Conservation (phyloP, 2,888 invertebrate species). For the Allolobophora icterica region DNA sequence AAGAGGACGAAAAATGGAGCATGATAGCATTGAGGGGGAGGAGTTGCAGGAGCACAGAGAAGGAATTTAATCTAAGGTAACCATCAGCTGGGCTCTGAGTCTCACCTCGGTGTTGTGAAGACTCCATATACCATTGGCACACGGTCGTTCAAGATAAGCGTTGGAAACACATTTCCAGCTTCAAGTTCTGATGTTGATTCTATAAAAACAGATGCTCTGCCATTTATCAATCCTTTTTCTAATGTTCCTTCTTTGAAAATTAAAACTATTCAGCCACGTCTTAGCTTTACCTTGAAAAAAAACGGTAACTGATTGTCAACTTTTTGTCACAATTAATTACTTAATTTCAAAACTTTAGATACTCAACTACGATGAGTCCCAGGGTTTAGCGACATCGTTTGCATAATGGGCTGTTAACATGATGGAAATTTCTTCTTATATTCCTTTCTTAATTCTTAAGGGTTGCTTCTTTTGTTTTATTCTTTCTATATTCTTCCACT, state of each 20-base stretch:
- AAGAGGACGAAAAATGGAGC: not conserved
- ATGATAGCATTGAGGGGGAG: not conserved
- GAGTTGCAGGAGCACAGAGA: not conserved
- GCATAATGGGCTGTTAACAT: no score
- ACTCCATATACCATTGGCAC: conserved; percentile 82
- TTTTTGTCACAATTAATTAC: no score
- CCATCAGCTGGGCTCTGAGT: conserved; percentile 15
- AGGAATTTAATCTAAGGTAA: not conserved
- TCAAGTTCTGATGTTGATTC: conserved; percentile 89
- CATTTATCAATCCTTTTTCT: not conserved
- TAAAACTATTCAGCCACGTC: no score
- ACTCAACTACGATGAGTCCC: no score
- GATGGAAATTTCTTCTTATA: no score
- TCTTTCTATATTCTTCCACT: no score
- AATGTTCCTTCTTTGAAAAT: not conserved
- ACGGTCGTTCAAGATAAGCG: conserved; percentile 67
- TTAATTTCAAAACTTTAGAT: no score
- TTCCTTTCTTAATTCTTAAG: no score
- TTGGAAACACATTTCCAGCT: conserved; percentile 79
- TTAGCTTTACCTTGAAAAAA: no score
- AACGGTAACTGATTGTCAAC: no score
- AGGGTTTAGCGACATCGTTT: no score
- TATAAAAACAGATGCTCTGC: conserved; percentile 67
- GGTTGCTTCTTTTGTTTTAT: no score
- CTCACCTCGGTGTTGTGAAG: conserved; percentile 80